Conservation (phyloP, 2,113 vertebrate species). For the Pseudolaguvia tuberculata region DNA sequence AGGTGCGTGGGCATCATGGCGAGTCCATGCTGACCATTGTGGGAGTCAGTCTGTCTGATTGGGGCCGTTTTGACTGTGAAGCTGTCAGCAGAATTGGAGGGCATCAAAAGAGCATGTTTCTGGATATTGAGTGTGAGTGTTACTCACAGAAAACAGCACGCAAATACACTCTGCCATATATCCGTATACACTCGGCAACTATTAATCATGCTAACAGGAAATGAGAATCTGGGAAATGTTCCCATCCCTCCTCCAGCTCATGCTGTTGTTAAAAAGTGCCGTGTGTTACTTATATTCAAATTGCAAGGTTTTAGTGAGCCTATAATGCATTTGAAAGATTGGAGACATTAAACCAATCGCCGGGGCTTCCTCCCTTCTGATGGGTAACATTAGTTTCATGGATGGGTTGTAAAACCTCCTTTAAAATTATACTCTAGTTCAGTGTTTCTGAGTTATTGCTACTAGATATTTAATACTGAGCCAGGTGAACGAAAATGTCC, state of each 20-base stretch:
- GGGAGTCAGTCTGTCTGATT: constrained; percentile 81
- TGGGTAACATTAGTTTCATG: neutral
- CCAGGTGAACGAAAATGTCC: constrained; percentile 11
- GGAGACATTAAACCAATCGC: constrained; percentile 8
- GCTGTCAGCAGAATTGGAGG: constrained; percentile 94
- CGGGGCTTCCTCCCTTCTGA: neutral
- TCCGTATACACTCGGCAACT: neutral
- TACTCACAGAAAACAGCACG: constrained; percentile 3
- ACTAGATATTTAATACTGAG: constrained; percentile 6
- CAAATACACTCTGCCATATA: constrained; percentile 3
- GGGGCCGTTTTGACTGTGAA: constrained; percentile 94
- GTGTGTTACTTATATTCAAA: neutral
- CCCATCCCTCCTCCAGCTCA: neutral
- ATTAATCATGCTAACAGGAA: constrained; percentile 2
- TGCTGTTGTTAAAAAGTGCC: constrained; percentile 11
- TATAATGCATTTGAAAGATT: constrained; percentile 10
- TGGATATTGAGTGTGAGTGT: constrained; percentile 91
- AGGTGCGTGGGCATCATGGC: constrained; percentile 83
- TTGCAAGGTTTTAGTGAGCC: constrained; percentile 18
- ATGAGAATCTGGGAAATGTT: constrained; percentile 17
- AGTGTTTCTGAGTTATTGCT: constrained; percentile 11
- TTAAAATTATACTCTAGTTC: constrained; percentile 6
- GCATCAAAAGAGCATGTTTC: constrained; percentile 96
- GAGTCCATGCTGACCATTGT: constrained; percentile 87
- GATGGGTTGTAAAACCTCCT: neutral